Evolutionary conservation across 2,113 vertebrate genomes (phyloP), one percentile per base, ranked within the genome.

Genomic region (Triplophysa rosa): DNA sequence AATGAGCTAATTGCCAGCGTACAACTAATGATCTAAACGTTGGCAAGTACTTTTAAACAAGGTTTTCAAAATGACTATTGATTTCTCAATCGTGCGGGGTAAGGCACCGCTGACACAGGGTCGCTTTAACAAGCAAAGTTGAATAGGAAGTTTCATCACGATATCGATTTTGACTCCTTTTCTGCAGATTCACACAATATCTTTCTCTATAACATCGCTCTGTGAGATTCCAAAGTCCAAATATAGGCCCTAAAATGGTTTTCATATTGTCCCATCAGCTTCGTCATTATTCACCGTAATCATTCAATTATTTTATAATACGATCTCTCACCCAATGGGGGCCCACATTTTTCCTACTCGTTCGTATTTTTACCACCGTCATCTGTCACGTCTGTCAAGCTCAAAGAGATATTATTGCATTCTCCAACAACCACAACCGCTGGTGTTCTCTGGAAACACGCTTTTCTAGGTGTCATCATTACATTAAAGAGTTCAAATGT

Each of bases 231-330:
- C n/a, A n/a, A n/a, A n/a, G n/a, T 62, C 56, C 21, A 61, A 76
- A 66, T 66, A 78, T 82, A 64, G 70, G 59, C n/a, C 63, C 12
- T 61, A 63, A 59, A 68, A 62, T 40, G 49, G 66, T 68, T 82
- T 85, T 66, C 64, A 77, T 80, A 80, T 83, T 45, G 33, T 70
- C 67, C 67, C 74, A 69, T 79, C 68, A 82, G 64, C 80, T 77
- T 62, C 29, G 58, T 79, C 80, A 84, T 82, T 67, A 80, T 78
- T 82, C 80, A 80, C 29, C 8, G 33, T 82, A 77, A 84, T 79
- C 61, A 67, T 67, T 77, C 21, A 45, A 77, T 77, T 79, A 45
- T 74, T 70, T 85, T 76, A 47, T 77, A 79, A 77, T 80, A 49
- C 45, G 16, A 68, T 62, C 45, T n/a, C 54, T 73, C 47, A 11